Evolutionary conservation across 2,797 vertebrate species (phyloP).

Genomic region (Chelonia mydas): DNA sequence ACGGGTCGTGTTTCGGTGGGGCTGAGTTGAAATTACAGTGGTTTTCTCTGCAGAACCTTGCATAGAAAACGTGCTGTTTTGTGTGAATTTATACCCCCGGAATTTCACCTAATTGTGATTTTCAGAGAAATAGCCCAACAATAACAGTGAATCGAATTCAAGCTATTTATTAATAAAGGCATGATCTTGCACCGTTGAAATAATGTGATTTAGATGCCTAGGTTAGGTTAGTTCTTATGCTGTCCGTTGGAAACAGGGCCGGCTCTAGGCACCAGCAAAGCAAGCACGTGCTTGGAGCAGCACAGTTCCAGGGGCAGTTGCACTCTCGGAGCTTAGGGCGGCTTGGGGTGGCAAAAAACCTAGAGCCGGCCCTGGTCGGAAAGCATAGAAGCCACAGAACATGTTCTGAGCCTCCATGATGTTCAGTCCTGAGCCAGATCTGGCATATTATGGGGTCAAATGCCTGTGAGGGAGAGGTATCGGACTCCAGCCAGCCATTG

Average conservation of each 20-base stretch:
- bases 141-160: constrained; percentile 4
- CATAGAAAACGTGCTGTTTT: constrained; percentile 51
- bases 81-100: not conserved
- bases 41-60: constrained; percentile 50
- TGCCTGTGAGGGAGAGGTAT: not conserved
- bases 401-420: not conserved
- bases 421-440: not conserved
- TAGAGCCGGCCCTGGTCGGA: not conserved
- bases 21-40: constrained; percentile 54
- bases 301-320: too few species aligned
- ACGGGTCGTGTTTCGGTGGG: constrained; percentile 51
- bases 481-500: not conserved
- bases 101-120: not conserved
- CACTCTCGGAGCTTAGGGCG: too few species aligned
- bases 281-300: too few species aligned
- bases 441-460: not conserved
- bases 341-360: too few species aligned
- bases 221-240: not conserved
- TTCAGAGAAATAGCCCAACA: accelerated
- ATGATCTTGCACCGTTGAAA: not conserved
- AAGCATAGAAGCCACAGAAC: not conserved
- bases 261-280: too few species aligned
- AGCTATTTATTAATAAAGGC: not conserved
- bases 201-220: not conserved
- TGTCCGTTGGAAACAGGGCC: not conserved